Percentiles rank a stretch among this genome's conserved stretches.
phyloP scores from a whole-genome alignment of 2,113 vertebrate genomes.

The Amphiprion percula region DNA sequence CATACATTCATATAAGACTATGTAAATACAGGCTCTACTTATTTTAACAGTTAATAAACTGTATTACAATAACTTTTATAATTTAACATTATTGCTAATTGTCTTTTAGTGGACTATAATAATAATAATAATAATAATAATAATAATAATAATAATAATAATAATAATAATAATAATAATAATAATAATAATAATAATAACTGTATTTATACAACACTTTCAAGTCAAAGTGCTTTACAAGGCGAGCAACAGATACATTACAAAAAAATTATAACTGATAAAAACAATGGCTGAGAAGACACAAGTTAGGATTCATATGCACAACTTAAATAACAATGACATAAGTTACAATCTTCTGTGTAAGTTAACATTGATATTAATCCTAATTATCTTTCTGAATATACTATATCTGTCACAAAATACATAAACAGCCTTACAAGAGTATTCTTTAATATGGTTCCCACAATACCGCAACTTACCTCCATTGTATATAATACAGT shows the following conservation, averaged over 20 bases:
- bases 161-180: too few species aligned
- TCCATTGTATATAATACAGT: constrained; percentile 99
- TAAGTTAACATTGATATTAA: neutral
- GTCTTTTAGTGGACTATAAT: neutral
- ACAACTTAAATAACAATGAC: neutral
- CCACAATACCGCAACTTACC: constrained; percentile 79
- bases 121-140: too few species aligned
- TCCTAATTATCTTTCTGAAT: neutral
- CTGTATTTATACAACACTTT: too few species aligned
- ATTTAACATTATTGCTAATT: neutral
- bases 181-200: too few species aligned
- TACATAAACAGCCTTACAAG: too few species aligned
- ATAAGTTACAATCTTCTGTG: neutral
- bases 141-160: too few species aligned
- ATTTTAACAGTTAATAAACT: neutral
- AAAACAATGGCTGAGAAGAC: too few species aligned
- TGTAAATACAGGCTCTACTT: neutral
- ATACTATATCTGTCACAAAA: too few species aligned
- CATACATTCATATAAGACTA: neutral
- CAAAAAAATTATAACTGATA: too few species aligned
- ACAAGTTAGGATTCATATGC: too few species aligned
- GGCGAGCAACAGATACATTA: too few species aligned
- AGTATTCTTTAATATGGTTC: neutral
- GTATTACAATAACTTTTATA: neutral
- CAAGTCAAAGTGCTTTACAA: too few species aligned